Percentiles rank a stretch among this genome's conserved stretches.
These are phyloP conservation scores for Physella acuta DNA, from an alignment of 1,140 invertebrate species.

Conservation along the genomic window DNA sequence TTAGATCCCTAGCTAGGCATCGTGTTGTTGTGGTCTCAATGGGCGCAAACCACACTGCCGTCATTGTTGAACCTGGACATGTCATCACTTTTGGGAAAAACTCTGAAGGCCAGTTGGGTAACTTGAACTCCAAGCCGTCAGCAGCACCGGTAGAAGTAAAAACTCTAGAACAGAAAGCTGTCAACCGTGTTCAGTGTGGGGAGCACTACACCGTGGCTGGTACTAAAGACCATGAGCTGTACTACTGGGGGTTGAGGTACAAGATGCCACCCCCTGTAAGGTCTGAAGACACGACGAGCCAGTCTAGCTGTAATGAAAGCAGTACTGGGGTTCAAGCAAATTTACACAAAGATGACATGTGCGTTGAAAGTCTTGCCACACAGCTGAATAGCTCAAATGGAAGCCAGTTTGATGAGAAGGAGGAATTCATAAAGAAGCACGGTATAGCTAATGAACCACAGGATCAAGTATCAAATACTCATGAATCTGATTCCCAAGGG, in stretches of 20 bases:
- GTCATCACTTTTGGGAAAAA: slow-evolving; percentile 72
- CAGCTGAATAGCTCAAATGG: slow-evolving; percentile 12
- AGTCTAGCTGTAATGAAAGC: slow-evolving; percentile 55
- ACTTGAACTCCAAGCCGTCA: slow-evolving; percentile 58
- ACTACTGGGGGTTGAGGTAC: slow-evolving; percentile 70
- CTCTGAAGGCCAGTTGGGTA: slow-evolving; percentile 66
- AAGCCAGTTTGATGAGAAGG: not conserved
- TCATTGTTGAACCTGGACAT: slow-evolving; percentile 70
- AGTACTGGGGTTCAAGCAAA: slow-evolving; percentile 10
- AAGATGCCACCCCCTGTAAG: slow-evolving; percentile 45
- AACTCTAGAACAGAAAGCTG: slow-evolving; percentile 62
- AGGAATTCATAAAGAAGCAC: not conserved
- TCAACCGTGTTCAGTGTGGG: slow-evolving; percentile 68
- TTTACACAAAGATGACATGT: slow-evolving; percentile 31
- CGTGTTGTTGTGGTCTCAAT: slow-evolving; percentile 64
- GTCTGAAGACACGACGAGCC: slow-evolving; percentile 36
- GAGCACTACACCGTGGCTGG: slow-evolving; percentile 69
- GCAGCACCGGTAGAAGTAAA: slow-evolving; percentile 64
- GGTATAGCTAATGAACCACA: not conserved
- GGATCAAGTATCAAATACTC: not conserved
- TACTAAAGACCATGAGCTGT: slow-evolving; percentile 70
- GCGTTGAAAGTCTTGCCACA: slow-evolving; percentile 52
- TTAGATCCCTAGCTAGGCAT: slow-evolving; percentile 57
- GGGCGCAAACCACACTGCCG: slow-evolving; percentile 66
- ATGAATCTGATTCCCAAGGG: slow-evolving; percentile 58